phyloP scores from a whole-genome alignment of 2,888 invertebrate species.

The Petrolisthes manimaculis region DNA sequence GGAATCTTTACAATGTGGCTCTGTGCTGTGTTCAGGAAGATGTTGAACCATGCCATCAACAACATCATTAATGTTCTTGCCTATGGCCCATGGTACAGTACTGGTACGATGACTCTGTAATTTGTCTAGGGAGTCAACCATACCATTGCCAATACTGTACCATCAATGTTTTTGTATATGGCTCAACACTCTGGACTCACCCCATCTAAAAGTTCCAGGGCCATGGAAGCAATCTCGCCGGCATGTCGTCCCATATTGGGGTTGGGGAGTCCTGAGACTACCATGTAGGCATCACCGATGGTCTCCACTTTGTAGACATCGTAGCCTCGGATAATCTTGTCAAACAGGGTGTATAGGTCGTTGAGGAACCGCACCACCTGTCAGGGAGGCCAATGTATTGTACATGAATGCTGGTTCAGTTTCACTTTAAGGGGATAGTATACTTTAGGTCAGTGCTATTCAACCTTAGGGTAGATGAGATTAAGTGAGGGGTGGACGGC shows the following conservation, averaged over 20 bases:
- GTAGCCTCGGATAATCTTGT: constrained; percentile 94
- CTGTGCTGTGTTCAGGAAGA: not conserved
- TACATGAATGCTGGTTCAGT: too few relatives aligned
- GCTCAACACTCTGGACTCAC: constrained; percentile 70
- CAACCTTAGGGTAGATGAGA: too few relatives aligned
- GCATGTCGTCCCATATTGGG: constrained; percentile 85
- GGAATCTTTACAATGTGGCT: too few relatives aligned
- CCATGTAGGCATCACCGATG: constrained; percentile 87
- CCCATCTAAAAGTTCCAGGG: constrained; percentile 85
- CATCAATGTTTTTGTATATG: not conserved
- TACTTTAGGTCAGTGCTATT: too few relatives aligned
- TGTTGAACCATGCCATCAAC: not conserved
- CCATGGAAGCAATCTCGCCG: constrained; percentile 94
- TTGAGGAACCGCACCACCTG: constrained; percentile 95
- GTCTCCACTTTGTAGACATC: constrained; percentile 99
- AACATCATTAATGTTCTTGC: not conserved
- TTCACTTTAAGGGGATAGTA: too few relatives aligned
- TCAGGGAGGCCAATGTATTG: too few relatives aligned
- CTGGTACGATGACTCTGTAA: too few relatives aligned
- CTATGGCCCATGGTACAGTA: not conserved
- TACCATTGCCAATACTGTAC: not conserved
- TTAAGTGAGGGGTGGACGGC: too few relatives aligned
- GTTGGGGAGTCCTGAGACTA: constrained; percentile 71
- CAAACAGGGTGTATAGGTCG: constrained; percentile 97
- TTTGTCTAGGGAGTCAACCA: not conserved